A percentile compares a stretch with the other conserved stretches of the same genome.
phyloP scores from a whole-genome alignment of 2,113 vertebrate species.

The Mesitornis unicolor region DNA sequence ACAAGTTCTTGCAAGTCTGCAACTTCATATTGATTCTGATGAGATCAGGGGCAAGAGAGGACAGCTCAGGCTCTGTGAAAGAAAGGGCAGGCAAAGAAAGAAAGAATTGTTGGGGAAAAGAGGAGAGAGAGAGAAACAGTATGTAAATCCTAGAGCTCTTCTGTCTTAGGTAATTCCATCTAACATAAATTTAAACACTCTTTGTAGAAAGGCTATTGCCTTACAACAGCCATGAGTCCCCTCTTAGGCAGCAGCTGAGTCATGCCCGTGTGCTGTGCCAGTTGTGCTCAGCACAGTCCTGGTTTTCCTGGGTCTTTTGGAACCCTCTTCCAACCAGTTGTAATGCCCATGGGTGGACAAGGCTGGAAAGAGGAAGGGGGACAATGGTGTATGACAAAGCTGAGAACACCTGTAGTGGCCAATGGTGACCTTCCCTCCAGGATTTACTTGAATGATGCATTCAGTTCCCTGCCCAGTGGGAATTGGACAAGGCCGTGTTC shows the following conservation, averaged over 20 bases:
- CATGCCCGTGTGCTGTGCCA: background rate
- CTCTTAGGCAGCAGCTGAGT: background rate
- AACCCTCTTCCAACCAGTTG: background rate
- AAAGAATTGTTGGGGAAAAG: background rate
- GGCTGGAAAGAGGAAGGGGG: background rate
- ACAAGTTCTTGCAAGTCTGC: background rate
- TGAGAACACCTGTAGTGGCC: background rate
- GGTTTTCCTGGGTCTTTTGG: background rate
- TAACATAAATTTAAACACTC: background rate
- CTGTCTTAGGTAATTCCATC: background rate
- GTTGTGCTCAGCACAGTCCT: background rate
- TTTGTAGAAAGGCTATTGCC: background rate
- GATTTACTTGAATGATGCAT: background rate
- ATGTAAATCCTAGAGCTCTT: background rate
- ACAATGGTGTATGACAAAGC: fast-evolving
- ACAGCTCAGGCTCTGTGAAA: background rate
- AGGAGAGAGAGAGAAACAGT: background rate
- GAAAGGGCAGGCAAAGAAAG: background rate
- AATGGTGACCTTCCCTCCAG: background rate
- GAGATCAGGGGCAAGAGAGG: background rate
- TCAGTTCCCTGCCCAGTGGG: too few relatives aligned
- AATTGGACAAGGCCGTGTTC: background rate
- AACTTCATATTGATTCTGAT: background rate
- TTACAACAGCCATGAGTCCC: background rate
- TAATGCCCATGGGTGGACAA: background rate